Evolutionary conservation across 1,140 invertebrate genomes (phyloP), one percentile per base, ranked within the genome.

Genomic region (Musca domestica): DNA sequence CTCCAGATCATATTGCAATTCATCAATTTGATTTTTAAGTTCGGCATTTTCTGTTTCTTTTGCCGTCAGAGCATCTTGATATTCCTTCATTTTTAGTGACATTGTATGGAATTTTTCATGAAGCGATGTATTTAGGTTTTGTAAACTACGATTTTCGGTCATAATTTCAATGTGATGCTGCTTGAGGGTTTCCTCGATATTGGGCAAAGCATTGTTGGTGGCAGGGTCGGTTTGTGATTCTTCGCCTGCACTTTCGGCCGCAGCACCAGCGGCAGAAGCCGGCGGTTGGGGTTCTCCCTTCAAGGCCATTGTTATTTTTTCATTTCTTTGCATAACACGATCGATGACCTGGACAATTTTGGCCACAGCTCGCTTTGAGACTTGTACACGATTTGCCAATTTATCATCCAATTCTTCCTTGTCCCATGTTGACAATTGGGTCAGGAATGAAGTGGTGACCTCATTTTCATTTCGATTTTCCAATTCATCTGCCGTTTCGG

Each of bases 281-380:
- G 25, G 17, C 51, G 69, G 83, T 1, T 63, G 72, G 20, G 71
- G 34, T 47, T 67, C 58, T 56, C 92, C 94, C 83, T 95, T 95
- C 6, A 98, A 87, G 12, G 93, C 91, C 71, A 90, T 85, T 48
- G 92, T 93, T 69, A 96, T 92, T 83, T 95, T 96, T 77, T 95
- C 94, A 86, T 96, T 96, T 74, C 94, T 87, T 81, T 96, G 94
- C 83, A 95, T 93, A 66, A 96, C 84, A 48, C 95, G 87, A 84
- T 98, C 96, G 85, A 98, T 98, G 7, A 95, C 95, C 82, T 98
- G 95, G 56, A 98, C 89, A 41, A 98, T 91, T 85, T 98, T 98
- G 3, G 94, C 95, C 63, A 98, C 96, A 25, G 95, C 95, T 72
- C 96, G 84, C 74, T 94, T 94, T 15, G 93, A 95, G 7, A 96